phyloP scores from a whole-genome alignment of 2,797 vertebrate genomes.

The Antrozous pallidus region DNA sequence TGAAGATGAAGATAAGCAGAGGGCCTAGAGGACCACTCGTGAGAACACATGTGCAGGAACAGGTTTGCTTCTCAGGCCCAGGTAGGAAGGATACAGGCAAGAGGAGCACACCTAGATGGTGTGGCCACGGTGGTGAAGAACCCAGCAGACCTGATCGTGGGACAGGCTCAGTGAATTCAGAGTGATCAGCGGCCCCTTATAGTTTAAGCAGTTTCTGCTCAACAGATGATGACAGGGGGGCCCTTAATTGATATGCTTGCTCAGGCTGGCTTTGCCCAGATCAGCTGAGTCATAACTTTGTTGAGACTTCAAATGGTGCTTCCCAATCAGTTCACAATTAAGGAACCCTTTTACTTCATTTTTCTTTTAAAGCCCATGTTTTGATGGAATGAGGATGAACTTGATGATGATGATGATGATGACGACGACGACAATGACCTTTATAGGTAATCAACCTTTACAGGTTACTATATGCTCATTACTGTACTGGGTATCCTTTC shows the following conservation, averaged over 20 bases:
- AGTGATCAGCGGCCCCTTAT: neutral
- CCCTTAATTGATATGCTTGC: neutral
- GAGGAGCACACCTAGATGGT: rapidly evolving
- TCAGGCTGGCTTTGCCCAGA: neutral
- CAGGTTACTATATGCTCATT: neutral
- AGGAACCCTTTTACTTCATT: neutral
- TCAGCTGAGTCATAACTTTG: neutral
- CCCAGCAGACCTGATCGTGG: neutral
- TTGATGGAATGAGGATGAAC: neutral
- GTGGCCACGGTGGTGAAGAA: neutral
- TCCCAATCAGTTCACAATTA: neutral
- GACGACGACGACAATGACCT: neutral
- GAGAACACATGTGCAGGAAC: neutral
- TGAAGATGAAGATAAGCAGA: neutral
- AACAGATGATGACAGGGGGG: neutral
- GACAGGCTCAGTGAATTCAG: neutral
- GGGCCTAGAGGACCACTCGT: too few relatives aligned
- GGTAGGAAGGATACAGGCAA: neutral
- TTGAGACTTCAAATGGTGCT: neutral
- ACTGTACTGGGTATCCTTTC: neutral
- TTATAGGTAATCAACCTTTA: neutral
- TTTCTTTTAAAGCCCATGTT: neutral
- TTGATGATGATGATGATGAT: neutral
- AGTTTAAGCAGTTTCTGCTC: too few relatives aligned
- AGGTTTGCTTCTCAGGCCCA: neutral